These are phyloP conservation scores for Spodoptera frugiperda DNA, from an alignment of 1,140 invertebrate genomes.

Conservation along the genomic window DNA sequence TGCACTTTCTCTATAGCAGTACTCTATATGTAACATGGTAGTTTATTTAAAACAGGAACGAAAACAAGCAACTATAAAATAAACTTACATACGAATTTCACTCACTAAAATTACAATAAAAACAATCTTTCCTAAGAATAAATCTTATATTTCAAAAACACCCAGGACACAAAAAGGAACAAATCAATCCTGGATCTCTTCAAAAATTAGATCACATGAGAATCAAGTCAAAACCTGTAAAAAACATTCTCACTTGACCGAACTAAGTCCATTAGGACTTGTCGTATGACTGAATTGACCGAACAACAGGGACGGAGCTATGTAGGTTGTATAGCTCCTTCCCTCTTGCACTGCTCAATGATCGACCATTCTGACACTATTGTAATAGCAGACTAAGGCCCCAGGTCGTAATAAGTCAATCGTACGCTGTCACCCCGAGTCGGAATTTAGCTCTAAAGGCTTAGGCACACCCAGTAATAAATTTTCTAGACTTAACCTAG, in stretches of 20 bases:
- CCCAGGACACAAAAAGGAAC: too few relatives aligned
- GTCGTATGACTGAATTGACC: not conserved
- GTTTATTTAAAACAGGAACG: not conserved
- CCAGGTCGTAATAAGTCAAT: constrained; percentile 13
- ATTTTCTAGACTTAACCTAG: constrained; percentile 78
- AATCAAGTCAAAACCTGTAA: not conserved
- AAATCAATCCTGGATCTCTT: too few relatives aligned
- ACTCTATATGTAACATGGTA: not conserved
- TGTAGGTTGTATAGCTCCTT: too few relatives aligned
- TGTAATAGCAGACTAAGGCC: too few relatives aligned
- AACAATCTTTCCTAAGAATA: not conserved
- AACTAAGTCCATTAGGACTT: not conserved
- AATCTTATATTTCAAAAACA: not conserved
- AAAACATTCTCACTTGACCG: not conserved
- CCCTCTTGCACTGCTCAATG: too few relatives aligned
- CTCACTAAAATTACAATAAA: not conserved
- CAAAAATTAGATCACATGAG: not conserved
- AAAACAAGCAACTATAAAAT: not conserved
- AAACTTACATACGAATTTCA: not conserved
- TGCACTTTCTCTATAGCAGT: constrained; percentile 13
- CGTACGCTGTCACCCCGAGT: constrained; percentile 22
- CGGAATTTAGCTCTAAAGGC: not conserved
- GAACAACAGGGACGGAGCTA: too few relatives aligned
- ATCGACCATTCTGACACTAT: too few relatives aligned
- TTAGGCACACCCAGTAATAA: not conserved